Conservation (phyloP, 2,888 invertebrate species). For the Nymphalis polychloros region DNA sequence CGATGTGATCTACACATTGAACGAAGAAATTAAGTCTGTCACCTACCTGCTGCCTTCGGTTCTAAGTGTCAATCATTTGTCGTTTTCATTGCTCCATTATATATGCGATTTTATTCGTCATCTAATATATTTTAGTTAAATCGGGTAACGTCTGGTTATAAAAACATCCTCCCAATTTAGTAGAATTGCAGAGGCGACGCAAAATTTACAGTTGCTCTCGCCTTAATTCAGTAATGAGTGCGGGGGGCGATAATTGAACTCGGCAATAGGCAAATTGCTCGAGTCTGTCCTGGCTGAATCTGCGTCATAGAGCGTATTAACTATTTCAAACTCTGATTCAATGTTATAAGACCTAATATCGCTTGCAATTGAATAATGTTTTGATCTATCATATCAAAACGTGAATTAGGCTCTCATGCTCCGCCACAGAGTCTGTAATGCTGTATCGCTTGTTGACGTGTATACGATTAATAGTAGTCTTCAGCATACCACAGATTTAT, state of each 20-base stretch:
- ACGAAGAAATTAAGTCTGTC: too few species aligned
- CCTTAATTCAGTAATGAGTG: slow-evolving; percentile 80
- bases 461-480: slow-evolving; percentile 61
- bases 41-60: too few species aligned
- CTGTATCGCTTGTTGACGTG: slow-evolving; percentile 49
- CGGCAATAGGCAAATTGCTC: slow-evolving; percentile 80
- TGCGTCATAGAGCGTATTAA: slow-evolving; percentile 44
- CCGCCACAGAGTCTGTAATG: slow-evolving; percentile 57
- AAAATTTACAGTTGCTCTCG: slow-evolving; percentile 72
- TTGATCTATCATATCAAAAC: slow-evolving; percentile 52
- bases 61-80: not conserved
- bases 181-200: slow-evolving; percentile 67
- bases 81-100: not conserved
- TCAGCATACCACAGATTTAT: slow-evolving; percentile 69
- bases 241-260: slow-evolving; percentile 80
- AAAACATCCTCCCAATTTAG: slow-evolving; percentile 59
- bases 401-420: slow-evolving; percentile 62
- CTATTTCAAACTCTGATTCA: slow-evolving; percentile 50
- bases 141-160: slow-evolving; percentile 59
- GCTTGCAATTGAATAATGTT: slow-evolving; percentile 41
- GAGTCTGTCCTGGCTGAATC: slow-evolving; percentile 60
- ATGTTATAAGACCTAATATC: slow-evolving; percentile 48
- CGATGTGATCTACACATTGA: too few species aligned
- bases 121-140: slow-evolving; percentile 38
- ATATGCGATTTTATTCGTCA: not conserved